Evolutionary conservation across 2,797 vertebrate species (phyloP).

Genomic region (Pangasius krempfi): DNA sequence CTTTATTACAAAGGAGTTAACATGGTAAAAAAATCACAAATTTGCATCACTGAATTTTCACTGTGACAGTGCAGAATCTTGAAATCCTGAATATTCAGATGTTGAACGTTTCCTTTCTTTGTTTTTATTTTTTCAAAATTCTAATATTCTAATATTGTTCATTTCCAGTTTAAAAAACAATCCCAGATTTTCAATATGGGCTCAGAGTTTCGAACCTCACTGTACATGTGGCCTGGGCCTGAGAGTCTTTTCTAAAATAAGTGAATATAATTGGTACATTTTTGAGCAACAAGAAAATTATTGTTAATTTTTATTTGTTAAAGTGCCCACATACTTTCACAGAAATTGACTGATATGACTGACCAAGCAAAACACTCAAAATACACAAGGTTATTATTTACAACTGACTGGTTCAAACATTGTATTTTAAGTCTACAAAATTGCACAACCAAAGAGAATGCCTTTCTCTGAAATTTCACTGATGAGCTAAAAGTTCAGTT

Average conservation of each 20-base stretch:
- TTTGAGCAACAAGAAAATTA: not conserved
- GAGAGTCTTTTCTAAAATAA: too few relatives aligned
- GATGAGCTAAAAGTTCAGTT: not conserved
- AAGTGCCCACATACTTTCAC: not conserved
- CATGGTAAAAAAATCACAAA: not conserved
- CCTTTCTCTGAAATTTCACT: not conserved
- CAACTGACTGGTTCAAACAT: not conserved
- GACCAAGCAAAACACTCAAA: not conserved
- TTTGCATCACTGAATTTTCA: too few relatives aligned
- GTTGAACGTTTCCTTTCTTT: not conserved
- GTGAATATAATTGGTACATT: not conserved
- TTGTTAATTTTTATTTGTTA: not conserved
- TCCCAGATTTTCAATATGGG: not conserved
- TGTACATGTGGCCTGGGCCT: too few relatives aligned
- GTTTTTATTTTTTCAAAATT: not conserved
- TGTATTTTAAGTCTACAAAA: too few relatives aligned
- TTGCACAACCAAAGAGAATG: not conserved
- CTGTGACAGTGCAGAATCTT: not conserved
- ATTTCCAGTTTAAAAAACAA: not conserved
- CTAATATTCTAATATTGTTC: too few relatives aligned
- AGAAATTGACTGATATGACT: not conserved
- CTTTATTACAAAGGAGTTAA: not conserved
- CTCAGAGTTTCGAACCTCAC: too few relatives aligned
- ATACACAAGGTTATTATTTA: not conserved
- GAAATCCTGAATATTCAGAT: not conserved